Percentiles rank a stretch among this genome's conserved stretches.
phyloP scores from a whole-genome alignment of 2,113 vertebrate genomes.

The Chionodraco myersi region DNA sequence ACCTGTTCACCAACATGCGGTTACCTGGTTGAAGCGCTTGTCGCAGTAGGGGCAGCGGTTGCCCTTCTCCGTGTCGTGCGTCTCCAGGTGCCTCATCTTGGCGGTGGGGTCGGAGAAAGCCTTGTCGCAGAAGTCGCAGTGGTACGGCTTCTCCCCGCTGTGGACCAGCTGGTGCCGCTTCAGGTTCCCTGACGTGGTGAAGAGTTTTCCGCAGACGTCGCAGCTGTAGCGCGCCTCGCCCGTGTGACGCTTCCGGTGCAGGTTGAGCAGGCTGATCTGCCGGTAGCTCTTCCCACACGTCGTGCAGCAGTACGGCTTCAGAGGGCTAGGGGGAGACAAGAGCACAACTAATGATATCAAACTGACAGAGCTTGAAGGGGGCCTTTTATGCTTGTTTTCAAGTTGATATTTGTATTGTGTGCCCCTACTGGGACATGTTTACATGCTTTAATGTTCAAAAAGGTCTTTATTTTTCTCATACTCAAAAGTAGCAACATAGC shows the following conservation, averaged over 20 bases:
- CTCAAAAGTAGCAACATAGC: too few relatives aligned
- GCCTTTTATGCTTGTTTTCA: too few relatives aligned
- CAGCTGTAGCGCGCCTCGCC: constrained; percentile 95
- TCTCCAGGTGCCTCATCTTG: constrained; percentile 98
- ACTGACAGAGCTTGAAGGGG: background rate
- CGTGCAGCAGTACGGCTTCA: constrained; percentile 94
- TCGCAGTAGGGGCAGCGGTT: constrained; percentile 97
- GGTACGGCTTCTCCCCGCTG: constrained; percentile 97
- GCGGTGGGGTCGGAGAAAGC: constrained; percentile 98
- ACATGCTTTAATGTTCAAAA: too few relatives aligned
- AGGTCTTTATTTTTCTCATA: too few relatives aligned
- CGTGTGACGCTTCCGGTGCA: constrained; percentile 97
- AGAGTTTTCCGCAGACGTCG: constrained; percentile 93
- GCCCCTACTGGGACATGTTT: too few relatives aligned
- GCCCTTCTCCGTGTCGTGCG: constrained; percentile 94
- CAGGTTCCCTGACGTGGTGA: constrained; percentile 97
- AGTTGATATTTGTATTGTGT: too few relatives aligned
- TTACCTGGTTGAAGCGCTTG: constrained; percentile 97
- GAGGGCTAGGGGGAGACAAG: constrained; percentile 80
- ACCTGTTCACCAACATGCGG: background rate
- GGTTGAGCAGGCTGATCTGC: constrained; percentile 96
- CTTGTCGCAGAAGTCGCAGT: constrained; percentile 94
- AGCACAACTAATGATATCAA: background rate
- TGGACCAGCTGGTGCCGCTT: constrained; percentile 98
- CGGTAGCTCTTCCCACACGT: constrained; percentile 98